A percentile compares a stretch with the other conserved stretches of the same genome.
phyloP scores from a whole-genome alignment of 1,140 invertebrate species.

The Diorhabda carinulata region DNA sequence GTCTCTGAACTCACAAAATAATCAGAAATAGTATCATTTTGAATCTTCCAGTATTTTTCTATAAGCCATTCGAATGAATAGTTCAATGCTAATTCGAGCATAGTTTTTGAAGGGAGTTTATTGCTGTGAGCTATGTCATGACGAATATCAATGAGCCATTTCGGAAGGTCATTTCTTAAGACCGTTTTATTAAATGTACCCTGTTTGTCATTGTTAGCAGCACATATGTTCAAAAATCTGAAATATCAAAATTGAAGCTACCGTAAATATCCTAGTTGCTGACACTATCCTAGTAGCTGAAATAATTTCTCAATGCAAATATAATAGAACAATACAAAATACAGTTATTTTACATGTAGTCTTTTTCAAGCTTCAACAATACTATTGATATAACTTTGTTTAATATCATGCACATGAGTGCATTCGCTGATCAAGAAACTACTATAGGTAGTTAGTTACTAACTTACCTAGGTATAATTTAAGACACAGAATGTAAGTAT shows the following conservation, averaged over 20 bases:
- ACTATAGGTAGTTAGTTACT: too few relatives aligned
- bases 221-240: conserved; percentile 42
- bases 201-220: conserved; percentile 38
- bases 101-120: conserved; percentile 31
- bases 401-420: too few relatives aligned
- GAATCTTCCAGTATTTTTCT: conserved; percentile 39
- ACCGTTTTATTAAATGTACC: conserved; percentile 36
- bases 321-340: too few relatives aligned
- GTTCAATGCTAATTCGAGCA: conserved; percentile 31
- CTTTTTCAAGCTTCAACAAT: too few relatives aligned
- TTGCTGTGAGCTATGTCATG: conserved; percentile 42
- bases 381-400: too few relatives aligned
- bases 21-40: conserved; percentile 25
- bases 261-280: too few relatives aligned
- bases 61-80: conserved; percentile 40
- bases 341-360: too few relatives aligned
- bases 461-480: too few relatives aligned
- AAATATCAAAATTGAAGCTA: conserved; percentile 9
- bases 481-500: too few relatives aligned
- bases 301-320: too few relatives aligned
- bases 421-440: too few relatives aligned
- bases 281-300: too few relatives aligned
- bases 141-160: conserved; percentile 39
- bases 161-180: conserved; percentile 34
- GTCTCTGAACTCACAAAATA: conserved; percentile 17